These are phyloP conservation scores for Limnothrissa miodon DNA, from an alignment of 2,113 vertebrate genomes.

Conservation along the genomic window DNA sequence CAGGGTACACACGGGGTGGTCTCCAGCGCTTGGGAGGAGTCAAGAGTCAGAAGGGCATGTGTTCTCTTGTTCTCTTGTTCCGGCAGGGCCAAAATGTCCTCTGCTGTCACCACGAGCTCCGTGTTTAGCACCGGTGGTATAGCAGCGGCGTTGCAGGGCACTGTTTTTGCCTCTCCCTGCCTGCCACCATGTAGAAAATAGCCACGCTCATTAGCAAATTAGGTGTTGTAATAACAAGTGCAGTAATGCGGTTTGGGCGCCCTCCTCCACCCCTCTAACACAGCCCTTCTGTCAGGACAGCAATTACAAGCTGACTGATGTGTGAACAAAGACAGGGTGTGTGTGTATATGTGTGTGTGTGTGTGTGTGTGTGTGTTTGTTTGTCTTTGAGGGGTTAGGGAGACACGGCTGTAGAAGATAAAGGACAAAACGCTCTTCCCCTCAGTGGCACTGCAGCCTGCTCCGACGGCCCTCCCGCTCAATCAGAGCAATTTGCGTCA, in stretches of 20 bases:
- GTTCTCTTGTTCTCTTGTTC: slow-evolving; percentile 35
- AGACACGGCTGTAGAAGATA: slow-evolving; percentile 59
- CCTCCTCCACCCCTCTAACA: slow-evolving; percentile 68
- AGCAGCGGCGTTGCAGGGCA: too few relatives aligned
- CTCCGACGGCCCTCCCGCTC: slow-evolving; percentile 34
- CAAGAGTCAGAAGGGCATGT: slow-evolving; percentile 18
- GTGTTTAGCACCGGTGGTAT: not conserved
- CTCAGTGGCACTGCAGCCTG: slow-evolving; percentile 30
- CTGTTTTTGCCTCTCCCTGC: slow-evolving; percentile 54
- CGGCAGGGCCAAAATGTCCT: slow-evolving; percentile 70
- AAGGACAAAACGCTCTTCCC: slow-evolving; percentile 67
- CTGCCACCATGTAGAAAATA: slow-evolving; percentile 77
- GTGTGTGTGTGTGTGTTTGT: slow-evolving; percentile 62
- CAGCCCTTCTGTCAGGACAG: slow-evolving; percentile 81
- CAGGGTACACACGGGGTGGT: not conserved
- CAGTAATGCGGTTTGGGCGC: slow-evolving; percentile 47
- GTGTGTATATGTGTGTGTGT: not conserved
- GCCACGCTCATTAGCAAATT: slow-evolving; percentile 89
- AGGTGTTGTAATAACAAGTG: slow-evolving; percentile 75
- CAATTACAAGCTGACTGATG: slow-evolving; percentile 92
- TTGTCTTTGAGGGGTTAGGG: slow-evolving; percentile 38
- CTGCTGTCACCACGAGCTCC: slow-evolving; percentile 75
- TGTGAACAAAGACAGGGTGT: slow-evolving; percentile 76
- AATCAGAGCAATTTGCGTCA: slow-evolving; percentile 45
- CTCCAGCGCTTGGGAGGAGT: not conserved